Evolutionary conservation across 2,888 invertebrate genomes (phyloP).

Genomic region (Parnassius smintheus): DNA sequence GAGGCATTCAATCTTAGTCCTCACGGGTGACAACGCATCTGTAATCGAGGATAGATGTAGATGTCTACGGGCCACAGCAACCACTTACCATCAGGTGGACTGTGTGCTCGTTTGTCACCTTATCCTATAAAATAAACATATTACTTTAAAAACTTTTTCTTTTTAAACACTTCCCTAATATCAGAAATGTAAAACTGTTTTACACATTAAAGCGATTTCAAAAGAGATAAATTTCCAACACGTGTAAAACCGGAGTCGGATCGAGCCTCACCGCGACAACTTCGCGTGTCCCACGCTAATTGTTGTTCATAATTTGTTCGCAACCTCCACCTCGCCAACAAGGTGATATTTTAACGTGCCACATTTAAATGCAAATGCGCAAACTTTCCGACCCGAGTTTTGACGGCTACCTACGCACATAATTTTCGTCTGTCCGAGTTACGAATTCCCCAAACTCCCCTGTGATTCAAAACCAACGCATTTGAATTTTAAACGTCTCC

Average conservation of each 20-base stretch:
- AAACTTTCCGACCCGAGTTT: constrained; percentile 53
- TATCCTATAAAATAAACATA: no score
- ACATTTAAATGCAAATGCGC: constrained; percentile 73
- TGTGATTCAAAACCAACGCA: constrained; percentile 55
- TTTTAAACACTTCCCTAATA: no score
- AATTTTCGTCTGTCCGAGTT: constrained; percentile 66
- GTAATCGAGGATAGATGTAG: no score
- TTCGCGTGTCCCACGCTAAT: constrained; percentile 53
- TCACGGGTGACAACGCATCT: no score
- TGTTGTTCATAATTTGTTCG: constrained; percentile 71
- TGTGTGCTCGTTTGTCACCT: no score
- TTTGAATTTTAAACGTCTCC: constrained; percentile 54
- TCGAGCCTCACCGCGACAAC: constrained; percentile 29
- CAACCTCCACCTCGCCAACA: constrained; percentile 39
- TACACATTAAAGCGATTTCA: constrained; percentile 30
- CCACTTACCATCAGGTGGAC: no score
- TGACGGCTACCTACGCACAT: constrained; percentile 66
- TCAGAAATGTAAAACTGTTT: background rate
- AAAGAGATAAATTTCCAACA: constrained; percentile 31
- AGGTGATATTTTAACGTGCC: constrained; percentile 71
- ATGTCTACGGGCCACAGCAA: no score
- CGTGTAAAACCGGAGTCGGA: constrained; percentile 23
- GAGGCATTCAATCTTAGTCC: no score
- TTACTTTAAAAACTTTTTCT: no score
- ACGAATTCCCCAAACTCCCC: constrained; percentile 53